Base-by-base conservation (phyloP, 2,888 invertebrate species). In the Aricia artaxerxes region DNA sequence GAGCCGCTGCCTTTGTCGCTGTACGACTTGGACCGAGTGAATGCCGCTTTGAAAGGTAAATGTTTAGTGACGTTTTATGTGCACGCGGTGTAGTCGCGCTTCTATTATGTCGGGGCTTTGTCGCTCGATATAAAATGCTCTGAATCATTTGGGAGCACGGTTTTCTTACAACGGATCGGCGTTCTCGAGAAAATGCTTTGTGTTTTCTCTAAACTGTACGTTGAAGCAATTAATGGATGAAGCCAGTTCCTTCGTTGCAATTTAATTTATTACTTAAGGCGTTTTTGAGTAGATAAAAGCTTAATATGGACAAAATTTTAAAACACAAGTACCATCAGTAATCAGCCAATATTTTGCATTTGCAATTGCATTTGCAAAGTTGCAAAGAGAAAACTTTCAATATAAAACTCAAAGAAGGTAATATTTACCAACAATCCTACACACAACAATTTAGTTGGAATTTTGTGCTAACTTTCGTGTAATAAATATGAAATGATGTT, bases 31-130 rank as follows among this genome's bases (percentile, higher is more conserved):
- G 93, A 93, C 87, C 91, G 94, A 92, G 93, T 94, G 84, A 93
- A 93, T 88, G 93, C 93, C 84, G 93, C 94, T 83, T 90, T 94
- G 88, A 93, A 92, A 93, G 94, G 94, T 94, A 94, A 94, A 93
- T 92, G 87, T 93, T 92, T 90, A 88, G 89, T 86, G 84, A 88
- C 86, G 85, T 85, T 80, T 80, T 82, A 80, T 85, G 85, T 85
- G 86, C 82, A 88, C 85, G 86, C 82, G 84, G 86, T 87, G 88
- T 89, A 82, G 83, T 83, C 86, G 83, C 85, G 86, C 84, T 87
- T 87, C 87, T 86, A 86, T 87, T 83, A 82, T 73, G 79, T 80
- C 79, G 75, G 57, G 57, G 76, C 78, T 77, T 82, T 73, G 79
- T 79, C 31, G 78, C 78, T 75, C 44, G 61, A 40, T 61, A 79